Conservation (phyloP, 2,888 invertebrate species). For the Caenorhabditis sp. region DNA sequence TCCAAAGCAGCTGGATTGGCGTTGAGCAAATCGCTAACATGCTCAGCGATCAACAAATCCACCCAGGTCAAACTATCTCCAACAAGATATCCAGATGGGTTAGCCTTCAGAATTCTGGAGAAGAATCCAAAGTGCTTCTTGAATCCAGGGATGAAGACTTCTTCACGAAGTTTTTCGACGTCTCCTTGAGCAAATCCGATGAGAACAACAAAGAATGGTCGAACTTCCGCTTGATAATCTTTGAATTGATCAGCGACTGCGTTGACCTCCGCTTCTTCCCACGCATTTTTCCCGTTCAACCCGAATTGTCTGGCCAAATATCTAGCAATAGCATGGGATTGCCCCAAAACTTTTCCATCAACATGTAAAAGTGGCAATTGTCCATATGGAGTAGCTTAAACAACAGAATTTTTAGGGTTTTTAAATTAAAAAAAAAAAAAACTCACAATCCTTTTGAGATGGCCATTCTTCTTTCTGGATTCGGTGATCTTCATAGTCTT, state of each 20-base stretch:
- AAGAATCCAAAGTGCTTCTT: conserved; percentile 59
- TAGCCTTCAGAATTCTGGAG: conserved; percentile 39
- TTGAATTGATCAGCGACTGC: conserved; percentile 57
- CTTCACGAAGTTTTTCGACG: conserved; percentile 28
- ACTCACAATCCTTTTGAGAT: conserved; percentile 46
- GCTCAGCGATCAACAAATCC: conserved; percentile 53
- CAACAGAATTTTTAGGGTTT: not conserved
- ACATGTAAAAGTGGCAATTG: conserved; percentile 43
- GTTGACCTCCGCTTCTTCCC: conserved; percentile 51
- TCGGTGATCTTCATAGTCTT: conserved; percentile 49
- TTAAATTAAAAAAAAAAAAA: no score
- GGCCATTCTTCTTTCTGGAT: conserved; percentile 45
- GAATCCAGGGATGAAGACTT: conserved; percentile 55
- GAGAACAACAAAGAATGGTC: conserved; percentile 31
- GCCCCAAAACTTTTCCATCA: conserved; percentile 41
- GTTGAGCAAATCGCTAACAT: conserved; percentile 43
- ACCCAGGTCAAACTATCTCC: conserved; percentile 16
- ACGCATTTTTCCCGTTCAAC: conserved; percentile 48
- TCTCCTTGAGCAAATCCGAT: conserved; percentile 49
- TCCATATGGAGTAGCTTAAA: no score
- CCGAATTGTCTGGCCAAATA: conserved; percentile 41
- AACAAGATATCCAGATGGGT: conserved; percentile 28
- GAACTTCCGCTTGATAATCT: conserved; percentile 44
- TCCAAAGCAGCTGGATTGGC: conserved; percentile 48
- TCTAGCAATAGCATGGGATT: conserved; percentile 44